These are phyloP conservation scores for Halocynthia aurantium DNA, from an alignment of 23 tunicate genomes.

Conservation along the genomic window DNA sequence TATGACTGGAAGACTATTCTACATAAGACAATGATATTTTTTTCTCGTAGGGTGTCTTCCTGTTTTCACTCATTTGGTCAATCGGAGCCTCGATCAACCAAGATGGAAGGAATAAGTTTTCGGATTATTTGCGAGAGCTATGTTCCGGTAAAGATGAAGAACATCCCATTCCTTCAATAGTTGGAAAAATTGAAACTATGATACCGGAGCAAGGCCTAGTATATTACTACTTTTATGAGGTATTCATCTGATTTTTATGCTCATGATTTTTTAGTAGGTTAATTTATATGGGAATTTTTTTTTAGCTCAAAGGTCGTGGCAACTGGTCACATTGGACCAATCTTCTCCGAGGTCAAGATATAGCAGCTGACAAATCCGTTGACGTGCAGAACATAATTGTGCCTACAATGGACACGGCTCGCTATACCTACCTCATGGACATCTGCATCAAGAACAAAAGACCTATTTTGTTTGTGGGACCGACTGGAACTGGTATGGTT, in stretches of 20 bases:
- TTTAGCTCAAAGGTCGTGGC: slow-evolving; percentile 59
- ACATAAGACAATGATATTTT: neutral
- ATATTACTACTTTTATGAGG: slow-evolving; percentile 70
- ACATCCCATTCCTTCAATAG: slow-evolving; percentile 58
- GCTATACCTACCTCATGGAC: slow-evolving; percentile 81
- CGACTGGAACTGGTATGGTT: slow-evolving; percentile 92
- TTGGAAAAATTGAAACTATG: slow-evolving; percentile 77
- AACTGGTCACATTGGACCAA: slow-evolving; percentile 89
- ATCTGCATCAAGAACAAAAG: slow-evolving; percentile 77
- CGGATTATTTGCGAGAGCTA: slow-evolving; percentile 53
- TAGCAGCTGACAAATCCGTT: slow-evolving; percentile 51
- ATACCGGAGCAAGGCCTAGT: slow-evolving; percentile 72
- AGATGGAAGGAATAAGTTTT: slow-evolving; percentile 78
- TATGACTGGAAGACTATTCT: neutral
- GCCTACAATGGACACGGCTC: slow-evolving; percentile 99
- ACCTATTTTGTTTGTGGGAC: slow-evolving; percentile 91
- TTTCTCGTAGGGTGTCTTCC: slow-evolving; percentile 71
- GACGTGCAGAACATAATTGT: slow-evolving; percentile 83
- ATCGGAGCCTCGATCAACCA: slow-evolving; percentile 69
- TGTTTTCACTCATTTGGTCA: slow-evolving; percentile 91
- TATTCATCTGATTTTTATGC: slow-evolving; percentile 15
- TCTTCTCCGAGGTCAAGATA: slow-evolving; percentile 53
- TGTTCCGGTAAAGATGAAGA: slow-evolving; percentile 50
- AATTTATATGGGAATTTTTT: neutral
- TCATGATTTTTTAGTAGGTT: neutral